These are phyloP conservation scores for Baccha elongata DNA, from an alignment of 2,888 invertebrate genomes.

Conservation along the genomic window DNA sequence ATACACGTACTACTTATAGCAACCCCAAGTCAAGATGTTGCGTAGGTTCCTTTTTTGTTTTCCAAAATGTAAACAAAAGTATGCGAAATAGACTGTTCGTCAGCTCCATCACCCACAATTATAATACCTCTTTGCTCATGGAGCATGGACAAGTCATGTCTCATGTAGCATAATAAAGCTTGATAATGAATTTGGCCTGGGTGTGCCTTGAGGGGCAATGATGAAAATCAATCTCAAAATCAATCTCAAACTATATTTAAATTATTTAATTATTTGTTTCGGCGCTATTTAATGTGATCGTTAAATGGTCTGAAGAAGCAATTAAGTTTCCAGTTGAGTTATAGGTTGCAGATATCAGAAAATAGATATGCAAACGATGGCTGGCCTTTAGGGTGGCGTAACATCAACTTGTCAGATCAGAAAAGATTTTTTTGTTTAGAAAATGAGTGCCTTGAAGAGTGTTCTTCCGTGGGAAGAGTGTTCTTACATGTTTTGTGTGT, in stretches of 20 bases:
- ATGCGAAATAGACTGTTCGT: constrained; percentile 54
- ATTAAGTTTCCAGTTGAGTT: constrained; percentile 70
- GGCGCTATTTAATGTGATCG: constrained; percentile 77
- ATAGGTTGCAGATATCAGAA: constrained; percentile 57
- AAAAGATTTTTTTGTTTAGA: constrained; percentile 18
- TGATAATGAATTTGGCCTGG: not conserved
- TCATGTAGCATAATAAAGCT: constrained; percentile 28
- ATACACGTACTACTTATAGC: constrained; percentile 67
- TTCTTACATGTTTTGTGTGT: not conserved
- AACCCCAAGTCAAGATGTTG: constrained; percentile 30
- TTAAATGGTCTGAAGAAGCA: constrained; percentile 76
- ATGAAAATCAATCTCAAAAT: constrained; percentile 48
- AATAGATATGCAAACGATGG: constrained; percentile 24
- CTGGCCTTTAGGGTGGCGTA: constrained; percentile 45
- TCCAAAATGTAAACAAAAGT: constrained; percentile 58
- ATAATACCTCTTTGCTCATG: not conserved
- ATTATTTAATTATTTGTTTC: constrained; percentile 76
- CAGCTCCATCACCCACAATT: constrained; percentile 10
- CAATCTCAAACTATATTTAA: constrained; percentile 73
- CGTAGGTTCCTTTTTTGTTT: constrained; percentile 15
- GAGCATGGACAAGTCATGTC: constrained; percentile 23
- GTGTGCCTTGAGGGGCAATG: not conserved
- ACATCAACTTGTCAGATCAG: constrained; percentile 41
- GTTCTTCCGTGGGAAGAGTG: not conserved
- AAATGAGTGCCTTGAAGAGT: not conserved